Percentiles rank a stretch among this genome's conserved stretches.
phyloP scores from a whole-genome alignment of 2,797 vertebrate species.

The Microctenopoma stevenorrisi region DNA sequence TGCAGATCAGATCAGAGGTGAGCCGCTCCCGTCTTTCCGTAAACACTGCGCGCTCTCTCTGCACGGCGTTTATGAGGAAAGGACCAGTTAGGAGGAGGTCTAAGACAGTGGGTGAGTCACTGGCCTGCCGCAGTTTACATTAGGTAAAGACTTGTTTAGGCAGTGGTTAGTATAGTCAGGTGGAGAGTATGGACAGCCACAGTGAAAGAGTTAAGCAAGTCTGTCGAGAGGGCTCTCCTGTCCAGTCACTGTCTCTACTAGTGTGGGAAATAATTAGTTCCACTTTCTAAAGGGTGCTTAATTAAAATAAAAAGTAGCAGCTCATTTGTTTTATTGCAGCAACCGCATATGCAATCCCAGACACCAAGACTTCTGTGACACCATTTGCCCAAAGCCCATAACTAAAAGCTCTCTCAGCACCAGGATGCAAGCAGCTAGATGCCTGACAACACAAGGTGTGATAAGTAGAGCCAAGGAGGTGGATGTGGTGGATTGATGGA shows the following conservation, averaged over 20 bases:
- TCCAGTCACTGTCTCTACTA: conserved; percentile 19
- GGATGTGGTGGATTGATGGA: conserved; percentile 90
- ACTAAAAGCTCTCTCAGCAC: conserved; percentile 33
- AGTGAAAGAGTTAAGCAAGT: conserved; percentile 4
- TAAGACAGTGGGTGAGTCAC: conserved; percentile 73
- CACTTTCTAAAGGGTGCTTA: conserved; percentile 40
- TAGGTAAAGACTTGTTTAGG: conserved; percentile 76
- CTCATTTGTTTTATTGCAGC: conserved; percentile 61
- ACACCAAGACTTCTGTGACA: conserved; percentile 47
- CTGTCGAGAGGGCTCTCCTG: conserved; percentile 14
- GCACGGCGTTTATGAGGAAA: conserved; percentile 70
- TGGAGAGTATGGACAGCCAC: conserved; percentile 45
- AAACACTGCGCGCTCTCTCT: conserved; percentile 71
- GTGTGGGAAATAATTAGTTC: conserved; percentile 44
- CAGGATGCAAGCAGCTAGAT: conserved; percentile 31
- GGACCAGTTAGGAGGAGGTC: conserved; percentile 72
- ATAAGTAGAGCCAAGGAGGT: conserved; percentile 29
- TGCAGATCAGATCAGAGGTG: conserved; percentile 78
- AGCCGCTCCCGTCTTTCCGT: conserved; percentile 79
- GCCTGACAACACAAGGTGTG: conserved; percentile 47
- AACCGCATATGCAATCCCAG: conserved; percentile 49
- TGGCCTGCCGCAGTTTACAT: conserved; percentile 71
- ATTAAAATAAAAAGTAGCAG: conserved; percentile 52
- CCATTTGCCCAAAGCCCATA: conserved; percentile 34
- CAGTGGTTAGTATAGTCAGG: conserved; percentile 62